phyloP scores from a whole-genome alignment of 2,797 vertebrate species.

The Lepus townsendii region DNA sequence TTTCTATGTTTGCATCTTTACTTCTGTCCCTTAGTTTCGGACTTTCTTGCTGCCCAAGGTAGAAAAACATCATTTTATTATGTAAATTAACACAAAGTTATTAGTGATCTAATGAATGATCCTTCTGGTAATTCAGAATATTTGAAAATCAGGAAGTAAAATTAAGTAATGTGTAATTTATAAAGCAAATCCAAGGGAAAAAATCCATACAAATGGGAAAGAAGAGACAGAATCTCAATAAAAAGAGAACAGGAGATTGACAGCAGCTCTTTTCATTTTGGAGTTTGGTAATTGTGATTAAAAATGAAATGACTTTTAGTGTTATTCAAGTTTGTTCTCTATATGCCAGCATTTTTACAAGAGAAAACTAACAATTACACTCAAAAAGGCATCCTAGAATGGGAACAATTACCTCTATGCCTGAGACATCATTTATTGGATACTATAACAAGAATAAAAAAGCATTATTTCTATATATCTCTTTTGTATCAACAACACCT shows the following conservation, averaged over 20 bases:
- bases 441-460: not conserved
- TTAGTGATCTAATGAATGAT: not conserved
- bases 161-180: not conserved
- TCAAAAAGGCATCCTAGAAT: not conserved
- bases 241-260: not conserved
- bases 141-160: not conserved
- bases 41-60: not conserved
- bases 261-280: not conserved
- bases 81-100: not conserved
- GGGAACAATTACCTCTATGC: not conserved
- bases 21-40: not conserved
- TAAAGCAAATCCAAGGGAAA: constrained; percentile 12
- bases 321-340: constrained; percentile 12
- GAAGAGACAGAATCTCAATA: not conserved
- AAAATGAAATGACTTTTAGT: not conserved
- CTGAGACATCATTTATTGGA: not conserved
- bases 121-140: not conserved
- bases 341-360: not conserved
- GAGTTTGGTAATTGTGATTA: not conserved
- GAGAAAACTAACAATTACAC: not conserved
- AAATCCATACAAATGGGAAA: not conserved
- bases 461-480: not conserved
- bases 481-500: not conserved
- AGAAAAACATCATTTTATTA: not conserved
- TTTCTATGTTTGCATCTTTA: not conserved